Percentiles rank a stretch among this genome's conserved stretches.
phyloP scores from a whole-genome alignment of 30 jellyfish, hydroid and myxozoan species.

The Phacellophora camtschatica region DNA sequence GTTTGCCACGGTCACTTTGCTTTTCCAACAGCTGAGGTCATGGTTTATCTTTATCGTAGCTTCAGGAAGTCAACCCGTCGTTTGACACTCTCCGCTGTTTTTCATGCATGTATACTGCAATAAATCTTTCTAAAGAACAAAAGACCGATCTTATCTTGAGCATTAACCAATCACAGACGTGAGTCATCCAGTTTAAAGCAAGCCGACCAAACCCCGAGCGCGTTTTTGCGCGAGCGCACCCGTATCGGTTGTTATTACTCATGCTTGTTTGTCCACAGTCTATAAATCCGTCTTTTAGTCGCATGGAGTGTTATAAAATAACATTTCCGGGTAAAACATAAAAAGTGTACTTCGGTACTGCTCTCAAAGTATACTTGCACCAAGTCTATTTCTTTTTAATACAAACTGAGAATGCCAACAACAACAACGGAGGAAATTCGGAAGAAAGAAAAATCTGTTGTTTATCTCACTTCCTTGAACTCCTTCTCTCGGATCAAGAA shows the following conservation, averaged over 20 bases:
- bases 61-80: neutral
- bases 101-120: slow-evolving; percentile 8
- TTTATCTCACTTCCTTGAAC: too few relatives aligned
- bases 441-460: too few relatives aligned
- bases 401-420: too few relatives aligned
- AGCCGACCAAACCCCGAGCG: slow-evolving; percentile 52
- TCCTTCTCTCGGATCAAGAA: too few relatives aligned
- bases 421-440: too few relatives aligned
- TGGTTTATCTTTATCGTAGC: neutral
- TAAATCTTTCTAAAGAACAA: slow-evolving; percentile 18
- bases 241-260: slow-evolving; percentile 45
- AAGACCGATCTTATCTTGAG: neutral
- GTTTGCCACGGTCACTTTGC: neutral
- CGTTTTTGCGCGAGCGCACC: slow-evolving; percentile 41
- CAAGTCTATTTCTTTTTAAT: too few relatives aligned
- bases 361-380: too few relatives aligned
- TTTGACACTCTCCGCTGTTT: neutral
- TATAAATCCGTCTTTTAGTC: neutral
- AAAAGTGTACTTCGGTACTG: too few relatives aligned
- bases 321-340: slow-evolving; percentile 50
- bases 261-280: slow-evolving; percentile 42
- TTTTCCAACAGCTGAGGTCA: neutral
- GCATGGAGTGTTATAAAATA: slow-evolving; percentile 22
- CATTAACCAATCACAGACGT: slow-evolving; percentile 44
- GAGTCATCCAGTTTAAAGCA: slow-evolving; percentile 31